A percentile compares a stretch with the other conserved stretches of the same genome.
phyloP scores from a whole-genome alignment of 2,113 vertebrate species.

The Colius striatus region DNA sequence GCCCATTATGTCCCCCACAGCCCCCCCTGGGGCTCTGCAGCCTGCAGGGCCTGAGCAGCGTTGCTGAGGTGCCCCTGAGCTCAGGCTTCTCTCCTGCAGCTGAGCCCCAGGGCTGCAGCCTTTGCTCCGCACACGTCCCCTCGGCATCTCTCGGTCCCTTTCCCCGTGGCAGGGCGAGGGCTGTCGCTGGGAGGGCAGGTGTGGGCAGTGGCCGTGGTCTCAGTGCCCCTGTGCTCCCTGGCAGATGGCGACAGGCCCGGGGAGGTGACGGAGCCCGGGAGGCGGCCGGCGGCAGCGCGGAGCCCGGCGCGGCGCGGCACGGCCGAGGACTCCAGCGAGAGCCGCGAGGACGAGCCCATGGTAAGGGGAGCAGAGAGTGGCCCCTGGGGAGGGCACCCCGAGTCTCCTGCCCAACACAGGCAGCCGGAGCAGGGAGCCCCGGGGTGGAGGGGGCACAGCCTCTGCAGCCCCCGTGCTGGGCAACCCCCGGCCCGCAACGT shows the following conservation, averaged over 20 bases:
- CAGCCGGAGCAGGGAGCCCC: background rate
- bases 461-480: accelerated
- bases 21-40: no score
- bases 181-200: background rate
- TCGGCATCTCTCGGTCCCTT: no score
- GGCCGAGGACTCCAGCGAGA: slow-evolving; percentile 89
- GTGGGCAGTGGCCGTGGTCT: background rate
- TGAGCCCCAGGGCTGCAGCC: no score
- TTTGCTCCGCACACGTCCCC: no score
- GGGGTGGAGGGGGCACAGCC: no score
- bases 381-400: background rate
- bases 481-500: accelerated
- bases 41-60: no score
- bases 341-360: slow-evolving; percentile 86
- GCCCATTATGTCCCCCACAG: no score
- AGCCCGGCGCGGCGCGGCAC: slow-evolving; percentile 72
- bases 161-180: no score
- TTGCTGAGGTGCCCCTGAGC: no score
- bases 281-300: slow-evolving; percentile 65
- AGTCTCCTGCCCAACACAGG: accelerated
- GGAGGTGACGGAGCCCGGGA: slow-evolving; percentile 83
- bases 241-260: slow-evolving; percentile 88
- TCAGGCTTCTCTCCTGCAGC: no score
- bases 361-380: slow-evolving; percentile 55
- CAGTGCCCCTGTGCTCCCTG: background rate